These are phyloP conservation scores for Lepidotrigona ventralis DNA, from an alignment of 1,140 invertebrate species.

Conservation along the genomic window DNA sequence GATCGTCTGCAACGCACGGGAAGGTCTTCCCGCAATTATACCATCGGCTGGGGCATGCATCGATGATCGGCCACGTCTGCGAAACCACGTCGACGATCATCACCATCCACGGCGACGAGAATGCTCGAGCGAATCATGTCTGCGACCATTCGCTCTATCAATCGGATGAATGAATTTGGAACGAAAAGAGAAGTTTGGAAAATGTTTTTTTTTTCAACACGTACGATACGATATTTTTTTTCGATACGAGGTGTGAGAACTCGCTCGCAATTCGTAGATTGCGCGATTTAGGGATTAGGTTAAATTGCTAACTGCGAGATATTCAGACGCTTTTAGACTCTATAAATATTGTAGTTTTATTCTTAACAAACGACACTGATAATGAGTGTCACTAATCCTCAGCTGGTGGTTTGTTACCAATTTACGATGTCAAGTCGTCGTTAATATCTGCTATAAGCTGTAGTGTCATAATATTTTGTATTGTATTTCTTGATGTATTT, in stretches of 20 bases:
- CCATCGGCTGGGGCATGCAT: conserved; percentile 73
- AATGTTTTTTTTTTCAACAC: too few relatives aligned
- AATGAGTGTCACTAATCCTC: not conserved
- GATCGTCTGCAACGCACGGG: conserved; percentile 75
- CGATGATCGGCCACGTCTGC: conserved; percentile 51
- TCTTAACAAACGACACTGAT: not conserved
- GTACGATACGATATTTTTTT: not conserved
- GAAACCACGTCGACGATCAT: conserved; percentile 20
- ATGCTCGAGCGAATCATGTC: conserved; percentile 14
- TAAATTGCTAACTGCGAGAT: not conserved
- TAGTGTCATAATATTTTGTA: too few relatives aligned
- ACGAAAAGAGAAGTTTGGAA: not conserved
- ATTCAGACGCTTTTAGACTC: not conserved
- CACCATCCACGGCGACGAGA: conserved; percentile 21
- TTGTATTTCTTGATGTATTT: too few relatives aligned
- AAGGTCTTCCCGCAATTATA: conserved; percentile 75
- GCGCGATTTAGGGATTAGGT: not conserved
- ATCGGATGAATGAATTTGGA: not conserved
- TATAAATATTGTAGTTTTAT: not conserved
- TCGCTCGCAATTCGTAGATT: not conserved
- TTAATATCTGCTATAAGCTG: too few relatives aligned
- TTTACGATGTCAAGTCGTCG: not conserved
- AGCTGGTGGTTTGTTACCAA: not conserved
- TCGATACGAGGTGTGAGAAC: not conserved
- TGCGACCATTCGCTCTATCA: not conserved